Percentiles rank a stretch among this genome's conserved stretches.
Evolutionary conservation across 2,888 invertebrate genomes (phyloP).

Genomic region (Apotomis turbidana): DNA sequence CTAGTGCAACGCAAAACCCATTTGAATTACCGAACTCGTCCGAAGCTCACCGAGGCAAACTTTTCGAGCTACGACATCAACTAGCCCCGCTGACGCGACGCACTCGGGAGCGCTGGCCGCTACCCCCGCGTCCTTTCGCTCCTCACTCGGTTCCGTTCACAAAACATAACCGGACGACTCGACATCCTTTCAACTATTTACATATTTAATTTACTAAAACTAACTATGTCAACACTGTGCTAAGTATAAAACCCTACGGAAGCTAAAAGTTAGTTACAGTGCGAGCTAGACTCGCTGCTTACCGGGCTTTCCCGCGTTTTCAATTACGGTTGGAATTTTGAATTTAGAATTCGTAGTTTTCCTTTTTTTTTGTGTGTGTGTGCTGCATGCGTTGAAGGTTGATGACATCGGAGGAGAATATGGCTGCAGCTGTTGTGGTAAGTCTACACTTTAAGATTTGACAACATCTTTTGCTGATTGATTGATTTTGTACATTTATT

Average conservation of each 20-base stretch:
- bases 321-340: constrained; percentile 39
- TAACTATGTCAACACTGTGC: constrained; percentile 38
- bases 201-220: constrained; percentile 36
- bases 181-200: constrained; percentile 43
- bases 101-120: constrained; percentile 70
- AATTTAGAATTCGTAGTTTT: constrained; percentile 29
- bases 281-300: constrained; percentile 40
- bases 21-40: neutral
- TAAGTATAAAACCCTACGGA: constrained; percentile 49
- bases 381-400: constrained; percentile 44
- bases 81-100: constrained; percentile 50
- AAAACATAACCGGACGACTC: constrained; percentile 83
- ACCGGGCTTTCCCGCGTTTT: constrained; percentile 45
- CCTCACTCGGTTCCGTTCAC: constrained; percentile 78
- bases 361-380: constrained; percentile 33
- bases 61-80: neutral
- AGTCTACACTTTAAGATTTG: constrained; percentile 46
- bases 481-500: too few species aligned
- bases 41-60: constrained; percentile 3
- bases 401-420: constrained; percentile 70
- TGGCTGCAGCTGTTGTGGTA: constrained; percentile 68
- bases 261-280: constrained; percentile 47
- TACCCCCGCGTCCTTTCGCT: constrained; percentile 63
- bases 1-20: too few species aligned
- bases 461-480: too few species aligned